A percentile compares a stretch with the other conserved stretches of the same genome.
phyloP scores from a whole-genome alignment of 1,140 invertebrate genomes.

The Neodiprion lecontei region DNA sequence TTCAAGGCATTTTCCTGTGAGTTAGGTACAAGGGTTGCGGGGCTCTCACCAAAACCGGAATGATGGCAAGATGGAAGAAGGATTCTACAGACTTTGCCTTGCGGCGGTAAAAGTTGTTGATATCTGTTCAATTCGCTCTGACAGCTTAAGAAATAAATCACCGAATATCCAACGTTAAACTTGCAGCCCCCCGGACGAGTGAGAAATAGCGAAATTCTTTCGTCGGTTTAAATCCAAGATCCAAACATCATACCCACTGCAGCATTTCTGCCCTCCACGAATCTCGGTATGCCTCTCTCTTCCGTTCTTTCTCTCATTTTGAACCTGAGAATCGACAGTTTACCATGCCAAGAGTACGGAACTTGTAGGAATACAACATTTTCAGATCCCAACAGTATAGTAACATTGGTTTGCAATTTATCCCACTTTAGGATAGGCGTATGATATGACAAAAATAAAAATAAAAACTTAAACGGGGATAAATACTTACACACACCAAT shows the following conservation, averaged over 20 bases:
- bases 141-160: slow-evolving; percentile 41
- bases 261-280: neutral
- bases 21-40: slow-evolving; percentile 8
- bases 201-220: neutral
- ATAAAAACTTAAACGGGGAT: too few species aligned
- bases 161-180: slow-evolving; percentile 20
- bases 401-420: too few species aligned
- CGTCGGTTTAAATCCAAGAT: neutral
- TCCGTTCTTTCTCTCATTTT: too few species aligned
- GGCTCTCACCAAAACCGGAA: neutral
- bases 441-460: too few species aligned
- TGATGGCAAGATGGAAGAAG: neutral
- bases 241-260: neutral
- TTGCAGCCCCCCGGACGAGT: neutral
- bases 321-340: too few species aligned
- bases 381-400: too few species aligned
- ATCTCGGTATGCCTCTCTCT: too few species aligned
- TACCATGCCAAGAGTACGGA: too few species aligned
- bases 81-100: slow-evolving; percentile 3
- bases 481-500: too few species aligned
- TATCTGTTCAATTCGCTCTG: slow-evolving; percentile 33
- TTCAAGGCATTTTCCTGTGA: neutral
- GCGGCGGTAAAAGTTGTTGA: slow-evolving; percentile 37
- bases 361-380: too few species aligned
- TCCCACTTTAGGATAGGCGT: too few species aligned